Evolutionary conservation across 2,797 vertebrate genomes (phyloP).

Genomic region (Loriculus beryllinus): DNA sequence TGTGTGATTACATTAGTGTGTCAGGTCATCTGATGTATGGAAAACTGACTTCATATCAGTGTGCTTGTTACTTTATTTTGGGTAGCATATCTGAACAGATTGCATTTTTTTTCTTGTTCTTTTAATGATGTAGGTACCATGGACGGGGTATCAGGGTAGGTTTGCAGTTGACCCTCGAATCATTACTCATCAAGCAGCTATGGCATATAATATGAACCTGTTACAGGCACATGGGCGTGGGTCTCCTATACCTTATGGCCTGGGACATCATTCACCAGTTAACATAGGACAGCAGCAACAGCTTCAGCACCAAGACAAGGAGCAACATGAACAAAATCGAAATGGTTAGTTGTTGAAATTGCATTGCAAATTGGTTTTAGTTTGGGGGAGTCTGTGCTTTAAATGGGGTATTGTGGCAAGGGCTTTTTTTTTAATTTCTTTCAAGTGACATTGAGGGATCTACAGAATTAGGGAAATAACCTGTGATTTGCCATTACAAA

Average conservation of each 20-base stretch:
- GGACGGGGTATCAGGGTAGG: constrained; percentile 95
- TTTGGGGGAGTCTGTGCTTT: neutral
- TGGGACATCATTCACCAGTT: constrained; percentile 90
- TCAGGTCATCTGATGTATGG: neutral
- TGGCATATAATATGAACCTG: constrained; percentile 97
- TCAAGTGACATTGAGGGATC: neutral
- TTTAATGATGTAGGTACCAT: constrained; percentile 82
- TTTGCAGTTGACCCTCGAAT: constrained; percentile 95
- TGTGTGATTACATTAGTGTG: neutral
- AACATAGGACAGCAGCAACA: constrained; percentile 84
- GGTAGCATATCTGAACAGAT: neutral
- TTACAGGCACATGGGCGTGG: constrained; percentile 91
- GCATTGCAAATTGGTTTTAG: neutral
- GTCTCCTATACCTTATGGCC: constrained; percentile 90
- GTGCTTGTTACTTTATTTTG: neutral
- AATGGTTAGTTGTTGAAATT: constrained; percentile 78
- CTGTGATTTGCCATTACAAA: neutral
- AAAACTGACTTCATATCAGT: neutral
- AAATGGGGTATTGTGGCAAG: neutral
- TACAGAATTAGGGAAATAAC: neutral
- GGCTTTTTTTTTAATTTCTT: neutral
- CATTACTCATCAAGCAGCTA: constrained; percentile 93
- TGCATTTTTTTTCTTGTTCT: neutral
- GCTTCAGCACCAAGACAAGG: constrained; percentile 85
- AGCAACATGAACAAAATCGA: constrained; percentile 86